Percentiles rank a stretch among this genome's conserved stretches.
phyloP scores from a whole-genome alignment of 1,140 invertebrate genomes.

The Chionoecetes opilio region DNA sequence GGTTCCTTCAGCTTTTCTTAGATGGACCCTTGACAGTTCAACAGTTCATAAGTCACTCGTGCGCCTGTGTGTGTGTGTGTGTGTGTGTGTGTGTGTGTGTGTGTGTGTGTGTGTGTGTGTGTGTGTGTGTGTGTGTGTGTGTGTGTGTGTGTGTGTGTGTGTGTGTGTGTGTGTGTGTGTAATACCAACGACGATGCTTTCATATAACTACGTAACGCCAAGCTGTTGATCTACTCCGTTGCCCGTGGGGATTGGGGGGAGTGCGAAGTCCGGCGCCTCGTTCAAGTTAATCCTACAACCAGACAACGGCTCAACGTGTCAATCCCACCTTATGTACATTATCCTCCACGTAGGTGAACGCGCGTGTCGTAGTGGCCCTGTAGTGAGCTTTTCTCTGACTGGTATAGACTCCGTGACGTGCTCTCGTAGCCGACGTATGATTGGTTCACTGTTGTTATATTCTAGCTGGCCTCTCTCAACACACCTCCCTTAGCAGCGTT shows the following conservation, averaged over 20 bases:
- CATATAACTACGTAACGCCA: background rate
- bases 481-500: background rate
- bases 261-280: slow-evolving; percentile 6
- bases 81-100: background rate
- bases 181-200: background rate
- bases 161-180: background rate
- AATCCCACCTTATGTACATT: slow-evolving; percentile 64
- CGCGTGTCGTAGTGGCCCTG: slow-evolving; percentile 63
- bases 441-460: background rate
- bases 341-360: slow-evolving; percentile 48
- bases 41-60: background rate
- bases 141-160: background rate
- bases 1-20: background rate
- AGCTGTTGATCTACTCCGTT: background rate
- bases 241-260: background rate
- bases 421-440: background rate
- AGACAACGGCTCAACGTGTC: slow-evolving; percentile 69
- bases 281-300: background rate
- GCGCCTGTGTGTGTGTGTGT: background rate
- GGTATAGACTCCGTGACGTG: slow-evolving; percentile 32
- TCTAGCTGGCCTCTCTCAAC: background rate
- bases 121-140: background rate
- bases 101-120: background rate
- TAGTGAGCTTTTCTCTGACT: slow-evolving; percentile 59
- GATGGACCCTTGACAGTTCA: background rate